Evolutionary conservation across 2,888 invertebrate genomes (phyloP), one percentile per base, ranked within the genome.

Genomic region (Acronicta alni): DNA sequence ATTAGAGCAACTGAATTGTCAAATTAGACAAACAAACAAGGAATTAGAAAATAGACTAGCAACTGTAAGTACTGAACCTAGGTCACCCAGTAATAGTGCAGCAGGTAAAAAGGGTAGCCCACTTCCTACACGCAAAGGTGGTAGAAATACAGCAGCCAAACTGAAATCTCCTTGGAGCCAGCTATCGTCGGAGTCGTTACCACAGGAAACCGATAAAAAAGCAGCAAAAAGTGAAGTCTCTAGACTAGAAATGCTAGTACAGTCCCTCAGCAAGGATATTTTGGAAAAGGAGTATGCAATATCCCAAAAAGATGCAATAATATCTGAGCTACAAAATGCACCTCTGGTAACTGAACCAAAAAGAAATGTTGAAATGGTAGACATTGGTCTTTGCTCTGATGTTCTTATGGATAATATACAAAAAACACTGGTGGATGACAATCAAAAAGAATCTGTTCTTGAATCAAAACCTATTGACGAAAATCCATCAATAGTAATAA

Each of bases 41-140:
- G 94, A 95, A 70, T 88, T 95, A 18, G 95, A 95, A 86, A 90
- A 88, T 53, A 95, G 94, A 83, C 82, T 95, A 39, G 86, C 89
- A 10, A 85, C 79, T 51, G 72, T 83, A 15, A 87, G 75, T 67
- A 65, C 78, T 53, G 92, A 92, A 59, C 38, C 83, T 32, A 93
- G 93, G 81, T 61, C 83, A 16, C 62, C 79, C 37, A 45, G 75
- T 18, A 67, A 67, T 42, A 74, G 75, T 56, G 87, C 91, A 47
- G 87, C 89, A 43, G 82, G 80, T 47, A 92, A 91, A 72, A 93
- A 87, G 74, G 87, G 84, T 37, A 93, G 93, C 61, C 93, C 94
- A 20, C 80, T 93, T 35, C 88, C 92, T 23, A 77, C 82, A 23
- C 87, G 92, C 8, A 94, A 94, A 80, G 87, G 89, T 23, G 88